A percentile compares a stretch with the other conserved stretches of the same genome.
Conservation (phyloP, 30 jellyfish, hydroid and myxozoan genomes). For the Aurelia coerulea region DNA sequence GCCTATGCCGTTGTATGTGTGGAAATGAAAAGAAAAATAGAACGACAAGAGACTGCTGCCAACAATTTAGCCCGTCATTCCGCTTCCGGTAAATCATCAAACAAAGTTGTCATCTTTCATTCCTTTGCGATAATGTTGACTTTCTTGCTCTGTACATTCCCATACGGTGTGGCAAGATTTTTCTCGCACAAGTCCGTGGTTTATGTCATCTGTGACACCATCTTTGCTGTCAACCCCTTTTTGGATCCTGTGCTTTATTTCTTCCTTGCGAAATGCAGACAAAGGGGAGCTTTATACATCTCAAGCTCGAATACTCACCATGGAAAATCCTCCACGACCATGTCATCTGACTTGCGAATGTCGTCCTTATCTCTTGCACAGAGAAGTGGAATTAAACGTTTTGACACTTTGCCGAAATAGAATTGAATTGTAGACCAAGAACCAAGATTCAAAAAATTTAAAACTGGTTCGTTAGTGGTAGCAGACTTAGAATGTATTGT, state of each 20-base stretch:
- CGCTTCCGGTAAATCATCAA: background rate
- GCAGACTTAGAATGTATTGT: no score
- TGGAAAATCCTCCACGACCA: no score
- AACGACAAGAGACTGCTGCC: background rate
- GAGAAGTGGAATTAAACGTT: no score
- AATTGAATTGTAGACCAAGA: no score
- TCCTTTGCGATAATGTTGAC: constrained; percentile 33
- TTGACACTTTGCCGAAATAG: no score
- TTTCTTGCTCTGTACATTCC: constrained; percentile 28
- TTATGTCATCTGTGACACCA: constrained; percentile 39
- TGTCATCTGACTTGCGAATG: no score
- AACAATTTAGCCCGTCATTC: background rate
- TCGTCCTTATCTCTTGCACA: no score
- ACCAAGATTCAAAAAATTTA: no score
- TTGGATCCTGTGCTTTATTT: constrained; percentile 23
- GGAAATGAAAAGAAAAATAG: no score
- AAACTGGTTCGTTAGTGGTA: no score
- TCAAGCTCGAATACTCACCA: no score
- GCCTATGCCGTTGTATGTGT: constrained; percentile 4
- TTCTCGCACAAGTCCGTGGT: constrained; percentile 19
- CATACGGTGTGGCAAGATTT: constrained; percentile 37
- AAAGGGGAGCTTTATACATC: background rate
- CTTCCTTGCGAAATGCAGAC: constrained; percentile 2
- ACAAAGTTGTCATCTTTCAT: background rate
- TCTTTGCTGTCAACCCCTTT: constrained; percentile 22